Base-by-base conservation (phyloP, 2,888 invertebrate genomes). In the Pelosia muscerda region DNA sequence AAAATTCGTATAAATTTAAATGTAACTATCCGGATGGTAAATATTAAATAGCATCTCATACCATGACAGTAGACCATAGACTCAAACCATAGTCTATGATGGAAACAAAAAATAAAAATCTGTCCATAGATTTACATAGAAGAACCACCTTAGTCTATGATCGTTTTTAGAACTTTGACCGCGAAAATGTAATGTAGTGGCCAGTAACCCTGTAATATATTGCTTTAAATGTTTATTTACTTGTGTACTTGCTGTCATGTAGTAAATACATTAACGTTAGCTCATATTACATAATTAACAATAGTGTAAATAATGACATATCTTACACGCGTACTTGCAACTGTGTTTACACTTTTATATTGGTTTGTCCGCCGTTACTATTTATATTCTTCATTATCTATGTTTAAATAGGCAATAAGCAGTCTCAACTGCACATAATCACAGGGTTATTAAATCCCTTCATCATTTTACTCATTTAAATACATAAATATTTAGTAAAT, bases 201-300 rank as follows among this genome's bases (percentile, higher is more conserved):
- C 59, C 13, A 23, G 1, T 19, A 59, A 34, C 34, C 3, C 38
- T 59, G 34, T 59, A 58, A 31, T 15, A 31, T 58, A 31, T 34
- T 38, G 59, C 59, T 59, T 59, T 59, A 15, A 0, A 38, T 59
- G 59, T 59, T 38, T 15, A 23, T 15, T 59, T 19, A 38, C 23
- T 59, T 0, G 1, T 22, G 9, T 22, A 22, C 8, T 59, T 59
- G 9, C 23, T 59, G 23, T 10, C 34, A 1, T 38, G 15, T 15
- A 38, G 38, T 59, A 23, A 38, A 59, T 59, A 38, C 38, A 59
- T 38, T 6, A 59, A 59, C 28, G 28, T 28, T 57, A 26, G 19
- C 57, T 28, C 59, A 22, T 55, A 55, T 55, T 13, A 26, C 15
- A 26, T 23, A 8, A 38, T 38, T 38, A 38, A 34, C 10, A 23